Evolutionary conservation across 2,888 invertebrate genomes (phyloP), one percentile per base, ranked within the genome.

Genomic region (Amiota minor): DNA sequence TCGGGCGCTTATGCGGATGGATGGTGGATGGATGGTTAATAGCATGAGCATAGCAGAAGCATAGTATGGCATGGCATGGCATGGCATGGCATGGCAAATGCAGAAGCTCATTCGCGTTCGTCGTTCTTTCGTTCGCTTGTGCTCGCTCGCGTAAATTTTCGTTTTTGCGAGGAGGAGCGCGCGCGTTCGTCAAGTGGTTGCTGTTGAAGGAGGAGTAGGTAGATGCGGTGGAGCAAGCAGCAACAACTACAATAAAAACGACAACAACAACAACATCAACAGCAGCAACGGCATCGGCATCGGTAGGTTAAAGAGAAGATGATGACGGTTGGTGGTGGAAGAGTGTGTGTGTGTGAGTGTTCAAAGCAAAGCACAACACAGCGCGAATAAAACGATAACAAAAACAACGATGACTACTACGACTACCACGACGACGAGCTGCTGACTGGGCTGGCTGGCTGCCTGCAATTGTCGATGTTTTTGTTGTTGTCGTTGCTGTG

Each of bases 401-500:
- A 46, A 14, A 64, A 64, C 45, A 64, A 64, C 46, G 20, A 59
- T 18, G 18, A 64, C 61, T 14, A 61, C 61, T 23, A 61, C 61
- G 8, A 23, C 9, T 14, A 14, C 35, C 2, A 23, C 35, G 62
- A 62, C n/a, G n/a, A 35, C 16, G 16, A 35, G 47, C 18, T 46
- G 16, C 47, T 47, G 65, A 65, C 47, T 47, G 65, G 47, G 65
- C 16, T 65, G 47, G 65, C 65, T 65, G 65, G 16, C 35, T 65
- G 65, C 65, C 65, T 65, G 65, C 65, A 65, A 47, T 65, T 65
- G 64, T 64, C 46, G 64, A 20, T 35, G 64, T 64, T 23, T 46
- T 79, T 76, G 79, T 70, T 71, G 77, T 76, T 72, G 76, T 72
- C 46, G 71, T 50, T 74, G 76, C 68, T 78, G 76, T 65, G 64